Base-by-base conservation (phyloP, 2,797 vertebrate genomes). In the Jordanella pulchra region DNA sequence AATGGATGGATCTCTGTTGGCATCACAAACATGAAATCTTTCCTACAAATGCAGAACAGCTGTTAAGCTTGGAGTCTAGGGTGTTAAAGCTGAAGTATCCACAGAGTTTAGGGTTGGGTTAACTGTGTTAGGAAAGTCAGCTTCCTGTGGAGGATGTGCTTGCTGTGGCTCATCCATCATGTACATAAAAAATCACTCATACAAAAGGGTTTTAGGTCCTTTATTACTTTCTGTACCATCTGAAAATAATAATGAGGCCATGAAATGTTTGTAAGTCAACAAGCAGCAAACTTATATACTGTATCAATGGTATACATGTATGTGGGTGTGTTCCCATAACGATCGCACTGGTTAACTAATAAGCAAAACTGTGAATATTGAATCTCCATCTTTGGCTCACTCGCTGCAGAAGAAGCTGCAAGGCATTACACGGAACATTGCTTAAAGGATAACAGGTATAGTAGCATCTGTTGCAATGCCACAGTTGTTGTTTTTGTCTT, bases 391-490 rank as follows among this genome's bases (percentile, higher is more conserved):
- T 61, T n/a, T n/a, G 32, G 21, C 58, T 4, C 12, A n/a, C 4
- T 14, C 15, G 4, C 45, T 47, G 45, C 45, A 47, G 45, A 14
- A n/a, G 18, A 10, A 35, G n/a, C 51, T 53, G n/a, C n/a, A 53
- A 2, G 51, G 51, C 4, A 10, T 18, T 6, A n/a, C 11, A 39
- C 53, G 71, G 67, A 67, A 42, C 7, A 3, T 25, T 0, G 71
- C 1, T 54, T 25, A 66, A 89, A 92, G 97, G 58, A 97, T 95
- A 0, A 93, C 85, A 10, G 97, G 97, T 68, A 96, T 97, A 74
- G 97, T 98, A 85, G 97, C 97, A 7, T 96, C 95, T 18, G 96
- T 97, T 2, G 97, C 97, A 25, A 99, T 95, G 6, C 97, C 97
- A 80, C 97, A 99, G 89, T 98, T 96, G 92, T 99, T 99, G 75